Evolutionary conservation across 2,113 vertebrate species (phyloP).

Genomic region (Motacilla alba): DNA sequence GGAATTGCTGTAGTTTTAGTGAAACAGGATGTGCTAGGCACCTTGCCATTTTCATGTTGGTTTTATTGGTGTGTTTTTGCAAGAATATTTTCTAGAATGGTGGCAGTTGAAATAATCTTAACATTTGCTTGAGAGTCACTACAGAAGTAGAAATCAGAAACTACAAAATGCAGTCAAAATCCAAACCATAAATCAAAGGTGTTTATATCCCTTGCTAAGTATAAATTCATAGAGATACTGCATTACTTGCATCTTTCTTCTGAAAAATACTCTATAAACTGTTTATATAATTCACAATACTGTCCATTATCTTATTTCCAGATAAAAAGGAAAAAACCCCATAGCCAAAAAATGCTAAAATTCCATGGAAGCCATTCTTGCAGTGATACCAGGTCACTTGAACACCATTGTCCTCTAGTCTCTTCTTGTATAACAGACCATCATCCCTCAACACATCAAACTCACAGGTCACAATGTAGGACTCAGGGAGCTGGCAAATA

Average conservation of each 20-base stretch:
- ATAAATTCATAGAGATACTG: neutral
- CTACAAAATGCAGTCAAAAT: neutral
- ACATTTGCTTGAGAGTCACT: neutral
- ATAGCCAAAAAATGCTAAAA: slow-evolving; percentile 69
- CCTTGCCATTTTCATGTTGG: fast-evolving
- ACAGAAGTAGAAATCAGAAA: neutral
- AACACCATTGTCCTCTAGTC: slow-evolving; percentile 78
- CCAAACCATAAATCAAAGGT: neutral
- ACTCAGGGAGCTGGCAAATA: slow-evolving; percentile 70
- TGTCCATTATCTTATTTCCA: slow-evolving; percentile 64
- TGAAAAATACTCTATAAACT: slow-evolving; percentile 21
- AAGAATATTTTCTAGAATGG: neutral
- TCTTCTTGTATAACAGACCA: slow-evolving; percentile 80
- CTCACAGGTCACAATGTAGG: slow-evolving; percentile 83
- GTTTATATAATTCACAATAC: slow-evolving; percentile 71
- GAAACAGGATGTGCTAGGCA: neutral
- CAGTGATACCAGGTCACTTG: slow-evolving; percentile 79
- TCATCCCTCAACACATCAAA: slow-evolving; percentile 83
- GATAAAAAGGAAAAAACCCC: slow-evolving; percentile 67
- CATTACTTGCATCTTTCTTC: neutral
- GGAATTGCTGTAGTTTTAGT: neutral
- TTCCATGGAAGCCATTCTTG: slow-evolving; percentile 79
- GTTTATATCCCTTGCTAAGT: neutral
- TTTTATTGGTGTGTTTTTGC: neutral
- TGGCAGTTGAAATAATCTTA: neutral